Evolutionary conservation across 1,140 invertebrate species (phyloP).

Genomic region (Steinernema feltiae): DNA sequence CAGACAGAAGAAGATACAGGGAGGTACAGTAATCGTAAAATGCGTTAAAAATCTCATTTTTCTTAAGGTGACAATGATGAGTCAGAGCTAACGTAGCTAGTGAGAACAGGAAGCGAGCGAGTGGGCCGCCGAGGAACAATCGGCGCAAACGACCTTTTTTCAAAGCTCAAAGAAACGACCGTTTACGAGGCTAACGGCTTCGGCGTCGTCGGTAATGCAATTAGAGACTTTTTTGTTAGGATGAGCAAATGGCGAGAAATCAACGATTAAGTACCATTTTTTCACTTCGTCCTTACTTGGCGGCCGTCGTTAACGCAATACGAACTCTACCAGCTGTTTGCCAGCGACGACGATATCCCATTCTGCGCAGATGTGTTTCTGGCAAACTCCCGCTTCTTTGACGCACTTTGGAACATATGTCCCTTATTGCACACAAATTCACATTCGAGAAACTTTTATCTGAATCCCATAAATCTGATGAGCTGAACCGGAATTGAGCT

Average conservation of each 20-base stretch:
- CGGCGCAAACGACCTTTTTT: not conserved
- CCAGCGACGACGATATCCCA: not conserved
- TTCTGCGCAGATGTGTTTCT: slow-evolving; percentile 5
- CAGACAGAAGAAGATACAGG: not conserved
- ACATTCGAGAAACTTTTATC: slow-evolving; percentile 12
- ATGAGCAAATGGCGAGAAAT: not conserved
- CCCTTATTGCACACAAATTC: not conserved
- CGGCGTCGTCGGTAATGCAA: not conserved
- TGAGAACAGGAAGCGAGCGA: not conserved
- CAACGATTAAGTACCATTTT: slow-evolving; percentile 3
- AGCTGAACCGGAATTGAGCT: not conserved
- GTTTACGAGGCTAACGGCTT: not conserved
- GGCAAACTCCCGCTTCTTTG: not conserved
- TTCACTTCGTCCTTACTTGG: not conserved
- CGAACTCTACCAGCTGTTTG: not conserved
- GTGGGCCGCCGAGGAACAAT: not conserved
- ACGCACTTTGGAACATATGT: not conserved
- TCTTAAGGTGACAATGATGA: not conserved
- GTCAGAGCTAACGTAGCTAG: no score
- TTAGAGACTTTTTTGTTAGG: not conserved
- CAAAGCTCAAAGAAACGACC: not conserved
- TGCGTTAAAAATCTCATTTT: not conserved
- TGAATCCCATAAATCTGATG: slow-evolving; percentile 10
- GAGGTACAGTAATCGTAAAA: not conserved
- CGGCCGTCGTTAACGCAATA: not conserved